Evolutionary conservation across 1,140 invertebrate species (phyloP), one percentile per base, ranked within the genome.

Genomic region (Atta cephalotes): DNA sequence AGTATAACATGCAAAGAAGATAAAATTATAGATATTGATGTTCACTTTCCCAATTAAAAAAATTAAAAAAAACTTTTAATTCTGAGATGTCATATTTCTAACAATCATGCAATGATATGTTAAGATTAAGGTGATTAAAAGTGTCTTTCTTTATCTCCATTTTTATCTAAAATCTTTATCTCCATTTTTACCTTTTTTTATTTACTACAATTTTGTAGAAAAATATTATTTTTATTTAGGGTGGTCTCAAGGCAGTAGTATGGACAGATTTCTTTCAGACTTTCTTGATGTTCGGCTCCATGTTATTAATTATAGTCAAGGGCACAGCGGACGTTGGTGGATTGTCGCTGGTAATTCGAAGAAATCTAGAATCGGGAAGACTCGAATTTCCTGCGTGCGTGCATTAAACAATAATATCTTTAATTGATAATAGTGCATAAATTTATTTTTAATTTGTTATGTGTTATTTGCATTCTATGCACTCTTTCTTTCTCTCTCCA

Each of bases 241-340:
- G 98, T 87, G 98, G 98, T 14, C 96, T 99, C 65, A 98, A 98
- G 95, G 98, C 98, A 6, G 98, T 99, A 0, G 97, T 99, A 18
- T 98, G 98, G 98, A 99, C 98, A 0, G 98, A 99, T 94, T 97
- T 98, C 2, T 97, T 99, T 85, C 98, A 99, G 95, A 97, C 97
- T 0, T 92, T 97, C 9, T 95, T 99, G 0, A 99, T 99, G 97
- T 97, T 98, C 65, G 96, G 96, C 0, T 97, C 98, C 5, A 97
- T 99, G 95, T 90, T 98, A 0, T 94, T 98, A 71, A 97, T 99
- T 7, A 94, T 97, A 0, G 94, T 98, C 7, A 98, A 98, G 94
- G 98, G 98, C 4, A 97, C 97, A 0, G 87, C 96, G 0, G 97
- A 98, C 71, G 95, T 97, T 9, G 98, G 98, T 2, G 98, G 98